Evolutionary conservation across 2,113 vertebrate genomes (phyloP).

Genomic region (Micronycteris hirsuta): DNA sequence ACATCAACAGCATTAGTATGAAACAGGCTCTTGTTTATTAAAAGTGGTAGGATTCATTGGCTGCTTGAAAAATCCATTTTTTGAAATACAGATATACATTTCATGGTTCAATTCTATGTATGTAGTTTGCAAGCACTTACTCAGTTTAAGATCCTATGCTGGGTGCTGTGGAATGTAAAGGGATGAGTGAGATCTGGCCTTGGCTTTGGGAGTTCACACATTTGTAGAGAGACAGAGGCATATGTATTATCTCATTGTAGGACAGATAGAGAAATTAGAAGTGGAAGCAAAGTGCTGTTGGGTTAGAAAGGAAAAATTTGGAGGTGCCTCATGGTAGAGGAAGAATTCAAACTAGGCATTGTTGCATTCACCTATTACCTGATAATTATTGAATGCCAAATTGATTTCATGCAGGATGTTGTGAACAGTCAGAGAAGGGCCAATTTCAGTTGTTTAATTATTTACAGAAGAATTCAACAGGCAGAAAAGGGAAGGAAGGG

Average conservation of each 20-base stretch:
- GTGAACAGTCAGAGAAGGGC: not conserved
- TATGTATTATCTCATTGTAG: not conserved
- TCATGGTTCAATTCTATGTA: not conserved
- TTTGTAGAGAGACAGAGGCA: not conserved
- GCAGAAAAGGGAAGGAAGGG: not conserved
- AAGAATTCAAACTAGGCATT: not conserved
- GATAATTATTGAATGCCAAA: not conserved
- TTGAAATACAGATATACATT: not conserved
- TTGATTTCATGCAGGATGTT: not conserved
- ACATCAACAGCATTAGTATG: not conserved
- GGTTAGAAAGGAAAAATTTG: constrained; percentile 25
- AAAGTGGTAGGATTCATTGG: not conserved
- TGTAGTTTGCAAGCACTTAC: not conserved
- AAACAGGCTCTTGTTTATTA: not conserved
- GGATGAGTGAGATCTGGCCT: not conserved
- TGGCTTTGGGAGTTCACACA: not conserved
- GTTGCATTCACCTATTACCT: not conserved
- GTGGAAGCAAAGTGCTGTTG: not conserved
- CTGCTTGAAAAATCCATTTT: not conserved
- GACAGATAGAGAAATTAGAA: not conserved
- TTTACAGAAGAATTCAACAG: constrained; percentile 42
- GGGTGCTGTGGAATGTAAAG: not conserved
- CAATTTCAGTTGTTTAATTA: constrained; percentile 28
- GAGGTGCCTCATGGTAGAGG: not conserved
- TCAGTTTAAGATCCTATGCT: not conserved